Evolutionary conservation across 2,888 invertebrate genomes (phyloP), one percentile per base, ranked within the genome.

Genomic region (Eurois occulta): DNA sequence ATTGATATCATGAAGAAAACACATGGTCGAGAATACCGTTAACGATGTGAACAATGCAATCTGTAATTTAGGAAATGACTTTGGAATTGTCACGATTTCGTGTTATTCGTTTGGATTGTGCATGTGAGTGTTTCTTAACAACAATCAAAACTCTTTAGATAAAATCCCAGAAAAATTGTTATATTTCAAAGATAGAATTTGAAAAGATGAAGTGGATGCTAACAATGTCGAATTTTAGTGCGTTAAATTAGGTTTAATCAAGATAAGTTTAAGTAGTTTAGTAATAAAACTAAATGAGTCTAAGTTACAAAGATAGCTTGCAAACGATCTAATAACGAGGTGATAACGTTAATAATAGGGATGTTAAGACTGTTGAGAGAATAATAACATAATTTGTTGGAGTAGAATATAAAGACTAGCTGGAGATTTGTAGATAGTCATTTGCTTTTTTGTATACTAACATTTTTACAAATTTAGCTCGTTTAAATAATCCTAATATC

Each of bases 251-350:
- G 1, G 41, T 58, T 58, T 16, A 58, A 75, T 75, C 43, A 24
- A 68, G 62, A 76, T 67, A 74, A 35, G 43, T 68, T 77, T n/a
- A 83, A 68, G 46, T 41, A 81, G 43, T 64, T 67, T 35, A 60
- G 41, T 38, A 68, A 46, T 67, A 68, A 78, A 78, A 72, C 48
- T 72, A 68, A 83, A 78, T 71, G 70, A 46, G 18, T 48, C 55
- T 41, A 24, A 78, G 32, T 68, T 65, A 77, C 52, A 28, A 41
- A 77, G 48, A 72, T 65, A 46, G 24, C 41, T 72, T 60, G n/a
- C 48, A 78, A 84, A 81, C 32, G 67, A 78, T 78, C 24, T 78
- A 78, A 48, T 71, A 78, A 78, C 38, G 72, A 78, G 28, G 58
- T 72, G 72, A 78, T 48, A 72, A 83, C 67, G 28, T 7, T 24